phyloP scores from a whole-genome alignment of 2,888 invertebrate genomes.

The Belgica antarctica region DNA sequence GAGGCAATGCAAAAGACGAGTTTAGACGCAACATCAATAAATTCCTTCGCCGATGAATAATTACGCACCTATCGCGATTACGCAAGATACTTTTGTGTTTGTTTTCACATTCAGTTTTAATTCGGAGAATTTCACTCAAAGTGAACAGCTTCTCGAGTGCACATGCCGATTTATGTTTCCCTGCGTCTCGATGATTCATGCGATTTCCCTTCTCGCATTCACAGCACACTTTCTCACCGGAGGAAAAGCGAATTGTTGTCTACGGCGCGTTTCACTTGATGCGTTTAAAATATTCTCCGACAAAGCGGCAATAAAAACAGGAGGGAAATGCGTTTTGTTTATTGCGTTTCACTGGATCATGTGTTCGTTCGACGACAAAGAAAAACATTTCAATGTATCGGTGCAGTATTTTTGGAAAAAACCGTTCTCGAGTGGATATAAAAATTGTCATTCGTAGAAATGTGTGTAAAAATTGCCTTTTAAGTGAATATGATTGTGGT shows the following conservation, averaged over 20 bases:
- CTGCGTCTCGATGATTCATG: slow-evolving; percentile 13
- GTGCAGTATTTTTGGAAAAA: slow-evolving; percentile 26
- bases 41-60: background rate
- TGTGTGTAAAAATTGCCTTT: background rate
- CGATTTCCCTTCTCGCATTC: background rate
- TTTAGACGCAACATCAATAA: no score
- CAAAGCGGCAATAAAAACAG: background rate
- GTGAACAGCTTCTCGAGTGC: background rate
- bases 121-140: background rate
- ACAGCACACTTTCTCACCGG: background rate
- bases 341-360: slow-evolving; percentile 36
- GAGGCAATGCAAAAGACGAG: no score
- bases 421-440: background rate
- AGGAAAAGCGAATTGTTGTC: slow-evolving; percentile 14
- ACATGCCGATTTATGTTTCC: slow-evolving; percentile 10
- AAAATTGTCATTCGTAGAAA: background rate
- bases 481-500: slow-evolving; percentile 28
- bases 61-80: background rate
- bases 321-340: slow-evolving; percentile 39
- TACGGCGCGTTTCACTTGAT: background rate
- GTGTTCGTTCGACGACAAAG: slow-evolving; percentile 28
- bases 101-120: no score
- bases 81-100: background rate
- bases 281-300: background rate
- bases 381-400: background rate